Base-by-base conservation (phyloP, 2,113 vertebrate species). In the Trogon melanurus region DNA sequence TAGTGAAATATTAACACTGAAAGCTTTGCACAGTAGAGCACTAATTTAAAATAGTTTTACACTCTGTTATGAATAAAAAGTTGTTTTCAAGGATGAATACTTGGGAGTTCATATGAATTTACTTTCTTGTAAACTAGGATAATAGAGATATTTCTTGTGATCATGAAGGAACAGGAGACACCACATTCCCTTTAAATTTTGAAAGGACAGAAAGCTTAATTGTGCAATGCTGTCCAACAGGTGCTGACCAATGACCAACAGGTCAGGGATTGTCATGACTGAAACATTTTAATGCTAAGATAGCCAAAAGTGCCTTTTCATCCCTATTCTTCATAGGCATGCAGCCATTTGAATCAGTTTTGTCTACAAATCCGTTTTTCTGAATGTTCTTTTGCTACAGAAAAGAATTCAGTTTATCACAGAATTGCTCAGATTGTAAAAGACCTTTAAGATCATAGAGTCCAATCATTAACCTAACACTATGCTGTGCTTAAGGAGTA, bases 41-140 rank as follows among this genome's bases (percentile, higher is more conserved):
- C 29, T 95, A 71, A 79, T 64, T 92, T 93, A 9, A 92, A 95
- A 70, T 91, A 10, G 88, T 80, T 76, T 72, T 79, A 54, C 26
- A 1, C 11, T 93, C 90, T 94, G 66, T 19, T 79, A 86, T 74
- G 72, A 91, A 88, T 76, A 60, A 86, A 93, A 89, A 54, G 47
- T 71, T 89, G 38, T 89, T 97, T 93, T 94, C 54, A 79, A 95
- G 32, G 85, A 53, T 29, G 82, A 80, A 81, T 75, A 72, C 70
- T 83, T 86, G 64, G 20, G 51, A 50, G 21, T 71, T 90, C 47
- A 44, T 69, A 44, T 45, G 70, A 95, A 64, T 92, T 91, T 84
- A 74, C 60, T 16, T 64, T 88, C 45, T 72, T 93, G 58, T 88
- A 61, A 85, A 70, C 62, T 92, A 56, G 41, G 71, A 70, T 83